Conservation (phyloP, 92 coral and sea anemone species). For the Chrysogorgia sp. region DNA sequence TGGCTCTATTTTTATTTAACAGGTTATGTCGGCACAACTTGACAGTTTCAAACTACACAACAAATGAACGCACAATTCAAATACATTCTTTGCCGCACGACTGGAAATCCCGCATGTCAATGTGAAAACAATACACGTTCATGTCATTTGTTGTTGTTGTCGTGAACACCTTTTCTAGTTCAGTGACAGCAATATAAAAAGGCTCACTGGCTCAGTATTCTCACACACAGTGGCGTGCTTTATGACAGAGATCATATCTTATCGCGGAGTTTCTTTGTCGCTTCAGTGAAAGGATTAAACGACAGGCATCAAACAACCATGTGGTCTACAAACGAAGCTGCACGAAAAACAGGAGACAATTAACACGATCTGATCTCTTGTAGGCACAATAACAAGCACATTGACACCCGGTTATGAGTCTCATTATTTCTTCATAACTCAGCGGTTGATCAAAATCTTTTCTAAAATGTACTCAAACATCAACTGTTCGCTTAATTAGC, state of each 20-base stretch:
- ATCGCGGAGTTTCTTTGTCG: background rate
- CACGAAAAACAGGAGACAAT: background rate
- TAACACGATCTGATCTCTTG: background rate
- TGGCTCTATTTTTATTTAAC: background rate
- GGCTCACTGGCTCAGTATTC: background rate
- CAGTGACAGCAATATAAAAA: background rate
- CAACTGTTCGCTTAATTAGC: constrained; percentile 29
- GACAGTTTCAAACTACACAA: background rate
- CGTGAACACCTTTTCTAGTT: background rate
- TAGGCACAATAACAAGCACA: background rate
- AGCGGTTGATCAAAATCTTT: constrained; percentile 35
- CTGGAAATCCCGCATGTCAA: background rate
- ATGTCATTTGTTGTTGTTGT: background rate
- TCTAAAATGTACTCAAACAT: constrained; percentile 23
- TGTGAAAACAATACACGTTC: background rate
- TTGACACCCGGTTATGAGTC: background rate
- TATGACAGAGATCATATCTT: background rate
- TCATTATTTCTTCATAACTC: constrained; percentile 9
- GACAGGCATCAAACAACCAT: background rate
- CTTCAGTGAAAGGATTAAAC: background rate
- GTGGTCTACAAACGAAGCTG: background rate
- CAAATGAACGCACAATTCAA: background rate
- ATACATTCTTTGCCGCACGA: background rate
- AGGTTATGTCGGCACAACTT: constrained; percentile 1
- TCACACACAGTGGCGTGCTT: background rate